Base-by-base conservation (phyloP, 2,113 vertebrate genomes). In the Proterorhinus semilunaris region DNA sequence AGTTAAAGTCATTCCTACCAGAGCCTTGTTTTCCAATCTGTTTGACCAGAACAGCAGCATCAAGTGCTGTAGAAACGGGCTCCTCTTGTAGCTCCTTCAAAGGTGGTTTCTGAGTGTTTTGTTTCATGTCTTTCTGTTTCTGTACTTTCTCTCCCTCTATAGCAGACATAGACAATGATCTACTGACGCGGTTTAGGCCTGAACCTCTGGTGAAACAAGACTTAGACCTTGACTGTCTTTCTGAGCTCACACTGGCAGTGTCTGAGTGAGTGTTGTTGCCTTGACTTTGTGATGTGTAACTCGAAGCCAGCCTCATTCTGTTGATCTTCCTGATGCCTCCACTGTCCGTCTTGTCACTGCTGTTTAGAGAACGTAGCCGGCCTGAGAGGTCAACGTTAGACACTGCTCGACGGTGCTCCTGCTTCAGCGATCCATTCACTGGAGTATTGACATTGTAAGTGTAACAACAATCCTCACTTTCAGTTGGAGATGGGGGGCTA, bases 11-110 rank as follows among this genome's bases (percentile, higher is more conserved):
- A 11, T 91, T 87, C n/a, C 91, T 89, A 27, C 91, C 91, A 50
- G 92, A 93, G 54, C 93, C 94, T 84, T 91, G 91, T 80, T 92
- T 95, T 52, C 93, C 94, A 83, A 93, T 92, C 61, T 92, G 92
- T 57, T 88, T 91, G 6, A 94, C 68, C 68, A 94, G 82, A 74
- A 36, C 72, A 64, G 86, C 91, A 0, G 81, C 83, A 10, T 91
- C 83, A 8, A 83, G 58, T 0, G 78, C 84, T 62, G 58, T 51
- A 11, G 83, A 83, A 57, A 79, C 62, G 2, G 64, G 65, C 13
- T 86, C 83, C 47, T 90, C 86, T 2, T 78, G 72, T 16, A 79
- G 9, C 47, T 83, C 80, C 17, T 46, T 71, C 42, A 84, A 50
- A 49, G 43, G 12, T 49, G 76, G 66, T 21, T 15, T 83, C 6